phyloP scores from a whole-genome alignment of 2,888 invertebrate genomes.

The Pyrocoelia pectoralis region DNA sequence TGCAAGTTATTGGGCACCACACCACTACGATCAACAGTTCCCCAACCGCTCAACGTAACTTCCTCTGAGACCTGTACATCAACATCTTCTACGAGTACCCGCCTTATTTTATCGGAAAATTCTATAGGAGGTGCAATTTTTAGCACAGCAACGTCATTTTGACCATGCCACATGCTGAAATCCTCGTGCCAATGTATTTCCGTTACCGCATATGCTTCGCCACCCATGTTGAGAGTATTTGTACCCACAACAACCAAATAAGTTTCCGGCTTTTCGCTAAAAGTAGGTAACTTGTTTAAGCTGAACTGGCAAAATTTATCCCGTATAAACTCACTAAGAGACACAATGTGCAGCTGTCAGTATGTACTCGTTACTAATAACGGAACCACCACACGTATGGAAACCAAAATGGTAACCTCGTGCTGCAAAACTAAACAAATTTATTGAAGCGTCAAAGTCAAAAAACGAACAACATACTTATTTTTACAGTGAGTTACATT shows the following conservation, averaged over 20 bases:
- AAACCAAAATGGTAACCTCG: constrained; percentile 2
- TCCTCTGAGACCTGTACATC: background rate
- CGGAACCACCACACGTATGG: constrained; percentile 13
- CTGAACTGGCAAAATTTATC: too few species aligned
- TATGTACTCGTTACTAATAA: constrained; percentile 48
- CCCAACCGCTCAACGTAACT: constrained; percentile 14
- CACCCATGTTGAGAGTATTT: constrained; percentile 54
- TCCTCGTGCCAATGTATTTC: constrained; percentile 42
- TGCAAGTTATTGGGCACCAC: background rate
- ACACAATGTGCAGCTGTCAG: constrained; percentile 19
- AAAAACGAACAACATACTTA: too few species aligned
- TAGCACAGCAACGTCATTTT: constrained; percentile 13
- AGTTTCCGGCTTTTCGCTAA: background rate
- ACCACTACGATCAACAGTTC: background rate
- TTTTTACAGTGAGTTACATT: background rate
- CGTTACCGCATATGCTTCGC: constrained; percentile 56
- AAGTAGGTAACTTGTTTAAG: background rate
- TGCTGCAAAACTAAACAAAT: background rate
- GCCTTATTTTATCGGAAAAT: background rate
- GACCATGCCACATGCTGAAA: constrained; percentile 3
- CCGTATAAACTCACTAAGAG: constrained; percentile 8
- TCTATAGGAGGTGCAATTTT: background rate
- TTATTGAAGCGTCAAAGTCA: too few species aligned
- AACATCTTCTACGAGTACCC: background rate
- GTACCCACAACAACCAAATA: constrained; percentile 60